These are phyloP conservation scores for Drosophila differens DNA, from an alignment of 2,888 invertebrate species.

Conservation along the genomic window DNA sequence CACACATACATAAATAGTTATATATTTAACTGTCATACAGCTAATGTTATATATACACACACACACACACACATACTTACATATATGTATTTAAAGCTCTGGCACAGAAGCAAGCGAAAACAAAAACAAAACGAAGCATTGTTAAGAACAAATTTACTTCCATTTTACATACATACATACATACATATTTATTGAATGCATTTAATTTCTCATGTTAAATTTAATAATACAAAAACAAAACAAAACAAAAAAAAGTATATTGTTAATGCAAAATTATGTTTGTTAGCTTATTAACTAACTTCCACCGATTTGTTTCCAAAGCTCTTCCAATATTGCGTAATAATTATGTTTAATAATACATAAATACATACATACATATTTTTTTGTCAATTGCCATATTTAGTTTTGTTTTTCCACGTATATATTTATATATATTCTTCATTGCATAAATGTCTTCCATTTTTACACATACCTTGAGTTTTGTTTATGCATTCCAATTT, in stretches of 20 bases:
- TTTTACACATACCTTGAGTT: conserved; percentile 52
- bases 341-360: conserved; percentile 61
- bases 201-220: conserved; percentile 77
- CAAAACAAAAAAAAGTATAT: conserved; percentile 46
- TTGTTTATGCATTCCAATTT: conserved; percentile 76
- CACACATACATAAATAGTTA: conserved; percentile 45
- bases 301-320: conserved; percentile 80
- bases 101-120: conserved; percentile 45
- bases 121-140: conserved; percentile 54
- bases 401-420: conserved; percentile 43
- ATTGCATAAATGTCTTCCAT: conserved; percentile 71
- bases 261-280: conserved; percentile 71
- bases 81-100: conserved; percentile 62
- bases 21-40: conserved; percentile 66
- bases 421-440: conserved; percentile 6
- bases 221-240: conserved; percentile 39
- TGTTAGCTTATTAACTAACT: conserved; percentile 76
- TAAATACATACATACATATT: conserved; percentile 37
- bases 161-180: conserved; percentile 63
- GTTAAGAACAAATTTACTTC: conserved; percentile 82
- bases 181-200: conserved; percentile 76
- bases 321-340: conserved; percentile 75
- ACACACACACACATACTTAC: conserved; percentile 41
- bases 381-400: conserved; percentile 72
- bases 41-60: conserved; percentile 49